Percentiles rank a stretch among this genome's conserved stretches.
phyloP scores from a whole-genome alignment of 2,797 vertebrate species.

The Chaetophractus vellerosus region DNA sequence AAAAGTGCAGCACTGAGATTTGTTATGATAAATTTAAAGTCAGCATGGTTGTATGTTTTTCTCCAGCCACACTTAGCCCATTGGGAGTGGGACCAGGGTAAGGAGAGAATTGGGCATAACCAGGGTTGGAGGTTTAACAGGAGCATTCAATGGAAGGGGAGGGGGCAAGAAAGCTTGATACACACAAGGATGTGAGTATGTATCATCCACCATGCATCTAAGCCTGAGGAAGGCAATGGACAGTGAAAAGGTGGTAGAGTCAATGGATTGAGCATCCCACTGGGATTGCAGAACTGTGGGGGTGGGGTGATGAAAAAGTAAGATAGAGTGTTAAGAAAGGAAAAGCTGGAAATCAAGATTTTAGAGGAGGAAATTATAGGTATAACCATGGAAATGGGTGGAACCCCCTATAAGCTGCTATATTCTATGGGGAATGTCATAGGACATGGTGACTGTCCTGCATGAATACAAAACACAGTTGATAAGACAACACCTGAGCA shows the following conservation, averaged over 20 bases:
- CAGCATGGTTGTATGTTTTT: neutral
- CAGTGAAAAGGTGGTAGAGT: neutral
- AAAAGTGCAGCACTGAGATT: neutral
- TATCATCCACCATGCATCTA: neutral
- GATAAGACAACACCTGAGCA: neutral
- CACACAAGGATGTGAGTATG: neutral
- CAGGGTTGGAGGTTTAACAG: neutral
- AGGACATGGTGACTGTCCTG: neutral
- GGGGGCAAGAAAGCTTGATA: neutral
- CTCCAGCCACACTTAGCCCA: neutral
- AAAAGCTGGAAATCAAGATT: neutral
- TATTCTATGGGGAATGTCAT: too few species aligned
- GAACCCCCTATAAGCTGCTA: neutral
- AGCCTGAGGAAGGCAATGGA: neutral
- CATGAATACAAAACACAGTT: neutral
- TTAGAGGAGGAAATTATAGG: neutral
- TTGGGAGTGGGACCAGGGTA: neutral
- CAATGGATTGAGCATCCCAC: neutral
- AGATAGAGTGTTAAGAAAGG: neutral
- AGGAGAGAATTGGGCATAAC: neutral
- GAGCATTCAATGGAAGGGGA: neutral
- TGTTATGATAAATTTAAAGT: neutral
- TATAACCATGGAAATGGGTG: neutral
- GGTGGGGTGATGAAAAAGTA: neutral
- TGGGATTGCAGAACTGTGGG: neutral